A percentile compares a stretch with the other conserved stretches of the same genome.
These are phyloP conservation scores for Okamejei kenojei DNA, from an alignment of 2,797 vertebrate genomes.

Conservation along the genomic window DNA sequence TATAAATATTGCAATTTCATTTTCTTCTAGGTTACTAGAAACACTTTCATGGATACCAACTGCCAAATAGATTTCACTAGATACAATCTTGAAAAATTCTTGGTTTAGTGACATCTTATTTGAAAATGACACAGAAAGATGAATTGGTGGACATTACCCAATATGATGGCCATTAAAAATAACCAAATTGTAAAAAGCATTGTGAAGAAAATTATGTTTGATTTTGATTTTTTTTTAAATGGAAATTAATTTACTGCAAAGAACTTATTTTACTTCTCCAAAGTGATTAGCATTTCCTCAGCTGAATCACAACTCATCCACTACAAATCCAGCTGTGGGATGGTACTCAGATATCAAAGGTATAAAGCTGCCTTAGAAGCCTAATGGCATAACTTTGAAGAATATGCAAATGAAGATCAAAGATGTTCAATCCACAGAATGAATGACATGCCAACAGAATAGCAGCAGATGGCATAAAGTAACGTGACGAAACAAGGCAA, in stretches of 20 bases:
- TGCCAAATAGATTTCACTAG: not conserved
- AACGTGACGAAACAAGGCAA: not conserved
- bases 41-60: not conserved
- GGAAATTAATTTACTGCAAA: not conserved
- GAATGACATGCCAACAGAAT: not conserved
- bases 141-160: not conserved
- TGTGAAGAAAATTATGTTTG: slow-evolving; percentile 1
- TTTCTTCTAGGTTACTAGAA: not conserved
- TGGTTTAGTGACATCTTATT: not conserved
- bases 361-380: not conserved
- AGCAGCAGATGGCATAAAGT: not conserved
- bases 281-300: not conserved
- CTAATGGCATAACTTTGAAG: slow-evolving; percentile 4
- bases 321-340: not conserved
- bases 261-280: not conserved
- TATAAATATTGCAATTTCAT: not conserved
- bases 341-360: not conserved
- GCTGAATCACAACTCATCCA: not conserved
- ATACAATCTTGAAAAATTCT: not conserved
- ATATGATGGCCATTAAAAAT: not conserved
- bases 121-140: not conserved
- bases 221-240: not conserved
- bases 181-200: no score
- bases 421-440: not conserved
- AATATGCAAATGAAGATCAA: not conserved